These are phyloP conservation scores for Scaptomyza polygonia DNA, from an alignment of 2,888 invertebrate species.

Conservation along the genomic window DNA sequence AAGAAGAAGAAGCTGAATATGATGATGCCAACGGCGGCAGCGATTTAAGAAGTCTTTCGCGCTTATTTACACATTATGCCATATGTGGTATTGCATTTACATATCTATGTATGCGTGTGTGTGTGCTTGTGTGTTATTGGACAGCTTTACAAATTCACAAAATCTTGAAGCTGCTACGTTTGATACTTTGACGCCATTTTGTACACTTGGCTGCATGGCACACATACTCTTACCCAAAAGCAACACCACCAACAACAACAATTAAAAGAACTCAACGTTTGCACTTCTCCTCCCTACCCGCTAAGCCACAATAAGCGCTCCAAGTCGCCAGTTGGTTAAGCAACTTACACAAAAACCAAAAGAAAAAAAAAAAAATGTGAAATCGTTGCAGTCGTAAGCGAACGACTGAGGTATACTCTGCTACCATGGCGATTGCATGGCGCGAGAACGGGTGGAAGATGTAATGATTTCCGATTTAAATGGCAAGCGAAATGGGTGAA, in stretches of 20 bases:
- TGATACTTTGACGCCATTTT: conserved; percentile 65
- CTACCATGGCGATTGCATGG: too few species aligned
- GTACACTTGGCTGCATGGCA: conserved; percentile 58
- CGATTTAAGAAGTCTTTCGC: conserved; percentile 66
- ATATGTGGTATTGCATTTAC: conserved; percentile 59
- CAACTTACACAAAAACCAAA: conserved; percentile 44
- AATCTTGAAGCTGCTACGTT: conserved; percentile 62
- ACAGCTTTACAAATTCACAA: conserved; percentile 44
- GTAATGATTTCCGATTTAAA: too few species aligned
- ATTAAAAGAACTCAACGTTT: conserved; percentile 40
- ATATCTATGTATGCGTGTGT: conserved; percentile 17
- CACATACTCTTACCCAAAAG: conserved; percentile 48
- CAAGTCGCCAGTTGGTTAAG: conserved; percentile 56
- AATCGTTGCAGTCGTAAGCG: too few species aligned
- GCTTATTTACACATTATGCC: conserved; percentile 70
- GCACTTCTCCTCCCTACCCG: neutral
- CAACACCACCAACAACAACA: conserved; percentile 49
- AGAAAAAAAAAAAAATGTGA: neutral
- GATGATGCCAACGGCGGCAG: conserved; percentile 37
- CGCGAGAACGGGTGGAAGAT: too few species aligned
- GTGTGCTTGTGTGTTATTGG: conserved; percentile 44
- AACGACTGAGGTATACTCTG: too few species aligned
- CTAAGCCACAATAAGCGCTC: conserved; percentile 35
- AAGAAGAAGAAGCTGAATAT: neutral
- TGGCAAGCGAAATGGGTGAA: too few species aligned